Base-by-base conservation (phyloP, 2,797 vertebrate species). In the Peromyscus aztecus region DNA sequence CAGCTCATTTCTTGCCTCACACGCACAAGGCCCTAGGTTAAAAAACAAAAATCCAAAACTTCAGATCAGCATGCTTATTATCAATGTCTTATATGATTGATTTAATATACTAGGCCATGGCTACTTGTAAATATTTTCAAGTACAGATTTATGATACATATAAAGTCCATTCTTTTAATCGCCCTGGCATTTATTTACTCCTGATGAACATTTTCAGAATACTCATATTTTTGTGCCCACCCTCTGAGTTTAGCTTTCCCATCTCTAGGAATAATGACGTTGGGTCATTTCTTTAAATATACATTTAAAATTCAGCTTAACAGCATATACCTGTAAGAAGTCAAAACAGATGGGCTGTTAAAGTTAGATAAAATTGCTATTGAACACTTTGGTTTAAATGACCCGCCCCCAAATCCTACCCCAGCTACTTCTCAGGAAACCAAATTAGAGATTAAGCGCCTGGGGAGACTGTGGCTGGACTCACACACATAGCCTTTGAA, bases 341-440 rank as follows among this genome's bases (percentile, higher is more conserved):
- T 12, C 19, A 61, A 40, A 7, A 59, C 46, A 14, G n/a, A 92
- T 96, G 94, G 96, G n/a, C 49, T 71, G 63, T 98, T 98, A 94
- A 98, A 97, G 71, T 97, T 97, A 98, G 93, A 93, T 98, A 40
- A 95, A 98, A 97, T 94, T 97, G 94, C 97, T 97, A 95, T 89
- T 97, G 96, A 94, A 69, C 69, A 76, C 91, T 95, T 96, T 2
- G 65, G 61, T 77, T 90, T 93, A 97, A 97, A 95, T 89, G 37
- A 87, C 97, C 57, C 77, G 55, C 4, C 46, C 75, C n/a, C 13
- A 1, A 55, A 37, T 71, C 55, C 29, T 82, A 95, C 96, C 95
- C 97, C 95, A 95, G 81, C 91, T 91, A 57, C 71, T 71, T 97
- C 91, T 96, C 77, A 95, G 84, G 67, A 95, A 97, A 87, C 84